These are phyloP conservation scores for Pteropus alecto DNA, from an alignment of 2,113 vertebrate species.

Conservation along the genomic window DNA sequence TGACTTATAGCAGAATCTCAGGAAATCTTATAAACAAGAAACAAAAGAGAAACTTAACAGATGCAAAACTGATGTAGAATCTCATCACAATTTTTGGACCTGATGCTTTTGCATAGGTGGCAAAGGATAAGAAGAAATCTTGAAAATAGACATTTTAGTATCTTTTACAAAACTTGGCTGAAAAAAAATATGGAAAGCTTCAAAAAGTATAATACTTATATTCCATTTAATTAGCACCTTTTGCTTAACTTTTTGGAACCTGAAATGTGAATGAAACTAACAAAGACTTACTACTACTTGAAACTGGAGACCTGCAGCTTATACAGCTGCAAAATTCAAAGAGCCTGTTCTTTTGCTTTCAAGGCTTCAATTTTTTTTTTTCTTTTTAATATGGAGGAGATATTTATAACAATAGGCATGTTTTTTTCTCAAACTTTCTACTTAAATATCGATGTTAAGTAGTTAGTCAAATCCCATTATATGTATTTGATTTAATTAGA, in stretches of 20 bases:
- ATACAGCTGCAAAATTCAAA: constrained; percentile 31
- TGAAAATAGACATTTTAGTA: constrained; percentile 7
- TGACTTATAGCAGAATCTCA: neutral
- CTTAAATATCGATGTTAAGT: constrained; percentile 35
- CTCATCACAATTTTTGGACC: neutral
- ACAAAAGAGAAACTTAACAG: neutral
- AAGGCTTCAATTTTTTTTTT: neutral
- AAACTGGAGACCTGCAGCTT: neutral
- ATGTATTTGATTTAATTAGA: constrained; percentile 41
- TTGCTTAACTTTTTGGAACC: neutral
- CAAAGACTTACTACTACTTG: neutral
- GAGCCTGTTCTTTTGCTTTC: neutral
- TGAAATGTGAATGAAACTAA: constrained; percentile 42
- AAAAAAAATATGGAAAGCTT: neutral
- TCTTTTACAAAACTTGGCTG: constrained; percentile 1
- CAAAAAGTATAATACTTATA: neutral
- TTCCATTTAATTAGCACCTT: neutral
- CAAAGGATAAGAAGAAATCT: neutral
- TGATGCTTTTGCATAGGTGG: constrained; percentile 12
- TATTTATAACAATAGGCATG: neutral
- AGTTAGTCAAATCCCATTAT: neutral
- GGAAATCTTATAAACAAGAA: neutral
- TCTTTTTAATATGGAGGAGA: neutral
- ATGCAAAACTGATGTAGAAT: constrained; percentile 32
- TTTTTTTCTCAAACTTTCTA: constrained; percentile 36